Conservation (phyloP, 2,888 invertebrate species). For the Melanophora roralis region DNA sequence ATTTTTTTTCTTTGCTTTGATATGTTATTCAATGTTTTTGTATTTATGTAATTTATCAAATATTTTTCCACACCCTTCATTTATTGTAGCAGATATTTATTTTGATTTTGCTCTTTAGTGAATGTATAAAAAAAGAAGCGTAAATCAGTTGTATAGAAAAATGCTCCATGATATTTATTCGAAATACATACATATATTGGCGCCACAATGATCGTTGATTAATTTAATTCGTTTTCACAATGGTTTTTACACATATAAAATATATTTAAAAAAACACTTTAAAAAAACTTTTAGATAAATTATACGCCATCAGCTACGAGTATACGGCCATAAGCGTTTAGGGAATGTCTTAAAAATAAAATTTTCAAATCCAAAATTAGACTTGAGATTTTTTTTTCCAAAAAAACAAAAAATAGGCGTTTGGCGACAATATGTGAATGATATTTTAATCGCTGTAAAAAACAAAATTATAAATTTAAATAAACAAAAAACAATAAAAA, state of each 20-base stretch:
- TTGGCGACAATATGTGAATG: constrained; percentile 4
- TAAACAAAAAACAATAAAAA: too few species aligned
- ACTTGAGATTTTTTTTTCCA: too few species aligned
- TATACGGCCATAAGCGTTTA: not conserved
- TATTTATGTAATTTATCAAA: too few species aligned
- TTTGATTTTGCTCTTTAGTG: not conserved
- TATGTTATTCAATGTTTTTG: too few species aligned
- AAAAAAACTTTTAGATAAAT: not conserved
- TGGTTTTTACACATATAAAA: too few species aligned
- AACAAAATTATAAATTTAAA: not conserved
- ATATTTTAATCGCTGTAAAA: too few species aligned
- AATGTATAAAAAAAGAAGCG: not conserved
- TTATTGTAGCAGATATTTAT: not conserved
- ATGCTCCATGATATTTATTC: not conserved
- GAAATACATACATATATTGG: constrained; percentile 34
- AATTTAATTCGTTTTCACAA: not conserved
- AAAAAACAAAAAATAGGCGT: too few species aligned
- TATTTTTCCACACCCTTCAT: not conserved
- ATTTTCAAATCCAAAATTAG: too few species aligned
- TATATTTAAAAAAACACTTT: too few species aligned
- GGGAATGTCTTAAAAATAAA: constrained; percentile 22
- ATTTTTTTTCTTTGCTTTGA: too few species aligned
- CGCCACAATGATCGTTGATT: constrained; percentile 40
- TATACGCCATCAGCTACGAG: constrained; percentile 14
- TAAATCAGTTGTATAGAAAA: not conserved